Evolutionary conservation across 1,140 invertebrate genomes (phyloP).

Genomic region (Drosophila sproati): DNA sequence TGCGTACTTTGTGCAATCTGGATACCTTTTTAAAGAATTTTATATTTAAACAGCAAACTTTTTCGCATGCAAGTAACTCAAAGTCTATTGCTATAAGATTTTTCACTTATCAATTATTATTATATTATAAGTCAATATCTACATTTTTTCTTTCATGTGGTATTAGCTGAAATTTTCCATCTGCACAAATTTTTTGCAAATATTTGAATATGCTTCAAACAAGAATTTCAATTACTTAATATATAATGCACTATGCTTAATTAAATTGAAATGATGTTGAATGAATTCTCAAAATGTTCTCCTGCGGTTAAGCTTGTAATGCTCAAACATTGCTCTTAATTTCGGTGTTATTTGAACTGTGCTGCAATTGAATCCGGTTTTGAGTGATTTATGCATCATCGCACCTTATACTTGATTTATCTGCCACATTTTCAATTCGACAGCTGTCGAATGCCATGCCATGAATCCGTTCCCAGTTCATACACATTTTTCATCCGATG

Average conservation of each 20-base stretch:
- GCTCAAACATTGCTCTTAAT: background rate
- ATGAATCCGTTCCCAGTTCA: slow-evolving; percentile 13
- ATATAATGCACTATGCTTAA: slow-evolving; percentile 17
- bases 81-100: background rate
- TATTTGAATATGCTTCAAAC: slow-evolving; percentile 18
- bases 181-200: slow-evolving; percentile 8
- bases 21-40: background rate
- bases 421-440: slow-evolving; percentile 44
- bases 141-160: background rate
- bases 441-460: slow-evolving; percentile 24
- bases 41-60: background rate
- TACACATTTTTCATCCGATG: slow-evolving; percentile 35
- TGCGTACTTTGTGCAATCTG: background rate
- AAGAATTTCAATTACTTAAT: slow-evolving; percentile 39
- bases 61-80: background rate
- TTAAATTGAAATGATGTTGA: slow-evolving; percentile 2
- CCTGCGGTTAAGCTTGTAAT: background rate
- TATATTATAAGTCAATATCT: background rate
- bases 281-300: background rate
- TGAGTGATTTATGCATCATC: slow-evolving; percentile 37
- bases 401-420: slow-evolving; percentile 66
- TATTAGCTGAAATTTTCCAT: background rate
- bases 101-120: background rate
- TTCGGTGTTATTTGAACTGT: background rate
- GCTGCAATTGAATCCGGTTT: slow-evolving; percentile 8